Evolutionary conservation across 2,797 vertebrate genomes (phyloP).

Genomic region (Falco columbarius): DNA sequence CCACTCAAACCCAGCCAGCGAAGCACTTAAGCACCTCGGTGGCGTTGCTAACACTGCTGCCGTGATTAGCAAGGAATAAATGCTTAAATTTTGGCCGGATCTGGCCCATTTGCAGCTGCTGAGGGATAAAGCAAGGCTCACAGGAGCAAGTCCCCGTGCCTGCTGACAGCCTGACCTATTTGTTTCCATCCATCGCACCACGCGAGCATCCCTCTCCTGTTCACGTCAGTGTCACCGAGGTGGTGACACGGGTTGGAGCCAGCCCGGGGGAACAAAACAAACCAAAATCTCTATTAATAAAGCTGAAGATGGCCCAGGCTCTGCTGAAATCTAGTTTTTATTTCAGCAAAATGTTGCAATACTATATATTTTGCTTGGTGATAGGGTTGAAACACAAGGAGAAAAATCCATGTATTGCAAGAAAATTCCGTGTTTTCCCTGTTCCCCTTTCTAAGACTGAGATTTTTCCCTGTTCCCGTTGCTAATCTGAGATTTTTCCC

Average conservation of each 20-base stretch:
- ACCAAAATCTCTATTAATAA: not conserved
- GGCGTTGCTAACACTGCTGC: not conserved
- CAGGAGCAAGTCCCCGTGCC: not conserved
- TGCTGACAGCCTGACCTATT: not conserved
- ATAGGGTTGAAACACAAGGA: rapidly evolving
- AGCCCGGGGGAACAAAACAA: not conserved
- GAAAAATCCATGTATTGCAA: rapidly evolving
- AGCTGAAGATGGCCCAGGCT: not conserved
- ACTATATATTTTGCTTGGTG: rapidly evolving
- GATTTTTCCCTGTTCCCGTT: no score
- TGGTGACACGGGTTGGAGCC: not conserved
- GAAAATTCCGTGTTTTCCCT: not conserved
- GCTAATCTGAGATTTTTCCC: no score
- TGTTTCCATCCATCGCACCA: not conserved
- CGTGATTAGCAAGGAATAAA: not conserved
- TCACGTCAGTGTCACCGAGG: not conserved
- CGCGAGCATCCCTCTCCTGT: not conserved
- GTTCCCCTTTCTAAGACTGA: rapidly evolving
- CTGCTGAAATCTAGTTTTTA: not conserved
- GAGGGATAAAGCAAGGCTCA: not conserved
- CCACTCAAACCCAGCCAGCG: not conserved
- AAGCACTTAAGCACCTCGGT: not conserved
- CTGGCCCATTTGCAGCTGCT: rapidly evolving
- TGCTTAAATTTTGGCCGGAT: not conserved
- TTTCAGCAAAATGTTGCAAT: rapidly evolving